Evolutionary conservation across 2,113 vertebrate genomes (phyloP), one percentile per base, ranked within the genome.

Genomic region (Spermophilus dauricus): DNA sequence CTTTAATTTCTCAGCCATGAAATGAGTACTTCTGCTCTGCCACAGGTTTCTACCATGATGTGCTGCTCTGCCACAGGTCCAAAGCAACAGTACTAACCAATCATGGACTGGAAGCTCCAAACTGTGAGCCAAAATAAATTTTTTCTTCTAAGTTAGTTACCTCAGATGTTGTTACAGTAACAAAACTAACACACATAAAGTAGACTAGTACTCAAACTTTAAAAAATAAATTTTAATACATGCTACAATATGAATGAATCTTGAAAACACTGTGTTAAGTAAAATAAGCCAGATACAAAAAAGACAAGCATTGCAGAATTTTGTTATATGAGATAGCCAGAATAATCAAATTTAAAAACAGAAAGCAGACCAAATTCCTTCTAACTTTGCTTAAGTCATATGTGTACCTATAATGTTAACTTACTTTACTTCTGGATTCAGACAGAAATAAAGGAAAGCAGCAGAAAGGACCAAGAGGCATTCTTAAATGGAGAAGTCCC

Each of bases 171-270:
- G 65, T 32, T 67, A 34, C 30, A 67, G 65, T 32, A 67, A 45
- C 30, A 67, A 67, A 48, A 77, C 26, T 48, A 77, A 26, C 7
- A 42, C 9, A 87, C 4, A 87, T 53, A 78, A 24, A 87, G 61
- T 2, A 24, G 34, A 72, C 70, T 8, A 94, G 61, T 28, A 93
- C 53, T 76, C 26, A 45, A 2, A 51, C 37, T 32, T 91, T 89
- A 63, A 82, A 97, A 93, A 87, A 34, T 20, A 75, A 61, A 89
- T 75, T 92, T 51, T 85, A 32, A 48, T 22, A 75, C 5, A 42
- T 30, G 80, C 75, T 42, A 76, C 58, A 92, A 61, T 16, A 28
- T 28, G 12, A 28, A 76, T 81, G 48, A 86, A 89, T 26, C n/a
- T 67, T 67, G 30, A 67, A 67, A 67, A 67, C 65, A 67, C 28